A percentile compares a stretch with the other conserved stretches of the same genome.
These are phyloP conservation scores for Eristalinus sepulchralis DNA, from an alignment of 2,888 invertebrate species.

Conservation along the genomic window DNA sequence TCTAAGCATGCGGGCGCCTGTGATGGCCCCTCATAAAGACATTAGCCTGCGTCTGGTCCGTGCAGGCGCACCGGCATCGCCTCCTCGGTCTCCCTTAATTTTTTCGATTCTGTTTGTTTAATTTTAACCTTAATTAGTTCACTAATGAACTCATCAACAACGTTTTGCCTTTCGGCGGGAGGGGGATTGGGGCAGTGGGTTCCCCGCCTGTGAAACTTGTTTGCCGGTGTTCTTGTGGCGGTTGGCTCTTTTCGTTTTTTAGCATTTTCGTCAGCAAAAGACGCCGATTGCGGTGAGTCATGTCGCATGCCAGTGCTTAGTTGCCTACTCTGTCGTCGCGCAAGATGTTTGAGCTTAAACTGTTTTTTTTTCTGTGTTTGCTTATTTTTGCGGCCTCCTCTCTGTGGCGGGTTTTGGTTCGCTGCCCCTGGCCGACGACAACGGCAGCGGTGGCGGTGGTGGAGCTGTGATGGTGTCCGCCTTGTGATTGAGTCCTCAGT, in stretches of 20 bases:
- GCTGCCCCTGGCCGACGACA: background rate
- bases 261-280: constrained; percentile 9
- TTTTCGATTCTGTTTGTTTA: constrained; percentile 76
- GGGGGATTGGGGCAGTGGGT: background rate
- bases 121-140: constrained; percentile 79
- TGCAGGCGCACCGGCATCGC: background rate
- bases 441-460: background rate
- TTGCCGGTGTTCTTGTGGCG: constrained; percentile 1
- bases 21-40: constrained; percentile 60
- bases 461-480: background rate
- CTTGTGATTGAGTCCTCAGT: constrained; percentile 26
- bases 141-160: constrained; percentile 79
- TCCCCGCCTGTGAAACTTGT: constrained; percentile 49
- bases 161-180: constrained; percentile 50
- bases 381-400: background rate
- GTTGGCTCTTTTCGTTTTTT: background rate
- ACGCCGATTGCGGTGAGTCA: constrained; percentile 59
- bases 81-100: constrained; percentile 58
- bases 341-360: background rate
- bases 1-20: constrained; percentile 31
- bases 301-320: constrained; percentile 58
- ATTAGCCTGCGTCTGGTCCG: constrained; percentile 33
- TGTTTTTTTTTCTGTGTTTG: constrained; percentile 3
- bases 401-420: background rate
- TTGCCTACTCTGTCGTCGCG: constrained; percentile 34